Conservation (phyloP, 1,140 invertebrate species). For the Lepidotrigona ventralis region DNA sequence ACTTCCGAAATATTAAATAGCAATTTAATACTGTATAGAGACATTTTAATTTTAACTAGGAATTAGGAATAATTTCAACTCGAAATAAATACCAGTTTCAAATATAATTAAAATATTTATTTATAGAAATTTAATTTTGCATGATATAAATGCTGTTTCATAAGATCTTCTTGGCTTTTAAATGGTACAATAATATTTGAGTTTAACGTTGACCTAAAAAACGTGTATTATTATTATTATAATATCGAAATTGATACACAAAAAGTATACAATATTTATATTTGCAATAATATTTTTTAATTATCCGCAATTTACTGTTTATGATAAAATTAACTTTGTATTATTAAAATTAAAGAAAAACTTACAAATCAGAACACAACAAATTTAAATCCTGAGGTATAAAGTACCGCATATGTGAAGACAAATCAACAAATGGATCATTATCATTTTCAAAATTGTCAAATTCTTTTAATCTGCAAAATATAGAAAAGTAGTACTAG, state of each 20-base stretch:
- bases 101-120: constrained; percentile 7
- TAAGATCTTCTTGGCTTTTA: background rate
- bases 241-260: background rate
- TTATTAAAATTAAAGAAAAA: background rate
- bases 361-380: constrained; percentile 25
- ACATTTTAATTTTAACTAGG: background rate
- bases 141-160: background rate
- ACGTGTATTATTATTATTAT: background rate
- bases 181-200: background rate
- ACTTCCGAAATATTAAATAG: background rate
- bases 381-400: constrained; percentile 29
- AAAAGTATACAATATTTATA: background rate
- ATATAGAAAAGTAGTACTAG: background rate
- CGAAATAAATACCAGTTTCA: background rate
- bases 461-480: constrained; percentile 26
- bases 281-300: background rate
- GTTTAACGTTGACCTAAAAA: background rate
- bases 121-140: constrained; percentile 5
- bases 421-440: constrained; percentile 21
- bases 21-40: background rate
- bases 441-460: background rate
- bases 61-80: background rate
- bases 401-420: background rate
- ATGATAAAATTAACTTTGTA: background rate
- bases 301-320: background rate